Evolutionary conservation across 2,113 vertebrate genomes (phyloP).

Genomic region (Oxyruncus cristatus): DNA sequence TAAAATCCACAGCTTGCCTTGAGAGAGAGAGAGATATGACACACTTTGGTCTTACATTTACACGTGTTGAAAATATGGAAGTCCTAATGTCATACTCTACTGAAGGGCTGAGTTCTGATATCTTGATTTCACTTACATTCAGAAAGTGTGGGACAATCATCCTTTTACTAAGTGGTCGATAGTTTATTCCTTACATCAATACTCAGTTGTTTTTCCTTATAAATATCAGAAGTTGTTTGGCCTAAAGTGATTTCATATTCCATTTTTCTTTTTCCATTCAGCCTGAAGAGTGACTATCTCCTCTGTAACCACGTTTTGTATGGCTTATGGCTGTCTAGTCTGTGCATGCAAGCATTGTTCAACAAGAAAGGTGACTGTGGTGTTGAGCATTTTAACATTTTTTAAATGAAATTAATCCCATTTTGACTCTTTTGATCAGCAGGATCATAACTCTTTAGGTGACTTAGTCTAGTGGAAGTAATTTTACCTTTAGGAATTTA

Average conservation of each 20-base stretch:
- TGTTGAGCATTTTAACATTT: not conserved
- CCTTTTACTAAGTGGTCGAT: not conserved
- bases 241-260: not conserved
- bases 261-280: not conserved
- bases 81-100: not conserved
- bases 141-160: not conserved
- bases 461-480: not conserved
- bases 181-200: accelerated
- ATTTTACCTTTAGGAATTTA: not conserved
- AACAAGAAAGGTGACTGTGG: not conserved
- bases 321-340: not conserved
- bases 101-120: not conserved
- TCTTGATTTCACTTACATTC: not conserved
- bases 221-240: not conserved
- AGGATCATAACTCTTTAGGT: not conserved
- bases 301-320: not conserved
- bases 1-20: not conserved
- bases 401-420: not conserved
- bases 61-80: not conserved
- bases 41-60: accelerated
- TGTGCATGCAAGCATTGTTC: not conserved
- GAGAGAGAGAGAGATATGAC: too few species aligned
- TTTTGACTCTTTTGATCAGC: not conserved
- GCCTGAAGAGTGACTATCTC: not conserved
- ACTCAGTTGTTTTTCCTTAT: not conserved